Evolutionary conservation across 2,888 invertebrate species (phyloP).

Genomic region (Leptinotarsa rubiginosa): DNA sequence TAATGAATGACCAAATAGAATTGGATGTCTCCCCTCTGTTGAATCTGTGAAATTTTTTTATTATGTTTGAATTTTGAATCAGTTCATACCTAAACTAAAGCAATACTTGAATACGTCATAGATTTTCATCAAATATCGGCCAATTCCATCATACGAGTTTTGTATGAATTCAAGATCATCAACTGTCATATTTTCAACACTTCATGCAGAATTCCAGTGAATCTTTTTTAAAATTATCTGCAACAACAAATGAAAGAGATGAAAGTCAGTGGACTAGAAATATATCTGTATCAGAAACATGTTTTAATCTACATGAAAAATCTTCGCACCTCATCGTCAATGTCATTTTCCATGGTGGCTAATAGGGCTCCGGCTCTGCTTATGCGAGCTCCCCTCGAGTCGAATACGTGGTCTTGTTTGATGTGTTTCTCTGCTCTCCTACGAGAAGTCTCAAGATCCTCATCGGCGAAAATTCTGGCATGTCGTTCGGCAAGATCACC

Average conservation of each 20-base stretch:
- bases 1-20: too few relatives aligned
- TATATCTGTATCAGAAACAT: constrained; percentile 8
- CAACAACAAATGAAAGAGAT: too few relatives aligned
- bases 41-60: too few relatives aligned
- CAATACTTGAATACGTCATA: too few relatives aligned
- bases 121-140: too few relatives aligned
- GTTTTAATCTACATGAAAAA: constrained; percentile 41
- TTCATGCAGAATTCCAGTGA: not conserved
- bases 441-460: constrained; percentile 67
- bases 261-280: not conserved
- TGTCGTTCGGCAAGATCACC: constrained; percentile 64
- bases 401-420: constrained; percentile 72
- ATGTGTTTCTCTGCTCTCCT: constrained; percentile 67
- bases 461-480: constrained; percentile 68
- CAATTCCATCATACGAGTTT: too few relatives aligned
- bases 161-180: too few relatives aligned
- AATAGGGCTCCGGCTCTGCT: constrained; percentile 51
- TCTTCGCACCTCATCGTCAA: constrained; percentile 65
- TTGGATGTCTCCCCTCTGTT: too few relatives aligned
- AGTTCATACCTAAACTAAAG: too few relatives aligned
- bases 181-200: not conserved
- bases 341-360: constrained; percentile 66
- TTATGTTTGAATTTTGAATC: too few relatives aligned
- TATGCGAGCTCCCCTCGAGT: constrained; percentile 72
- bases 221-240: not conserved